phyloP scores from a whole-genome alignment of 2,888 invertebrate genomes.

The Blera fallax region DNA sequence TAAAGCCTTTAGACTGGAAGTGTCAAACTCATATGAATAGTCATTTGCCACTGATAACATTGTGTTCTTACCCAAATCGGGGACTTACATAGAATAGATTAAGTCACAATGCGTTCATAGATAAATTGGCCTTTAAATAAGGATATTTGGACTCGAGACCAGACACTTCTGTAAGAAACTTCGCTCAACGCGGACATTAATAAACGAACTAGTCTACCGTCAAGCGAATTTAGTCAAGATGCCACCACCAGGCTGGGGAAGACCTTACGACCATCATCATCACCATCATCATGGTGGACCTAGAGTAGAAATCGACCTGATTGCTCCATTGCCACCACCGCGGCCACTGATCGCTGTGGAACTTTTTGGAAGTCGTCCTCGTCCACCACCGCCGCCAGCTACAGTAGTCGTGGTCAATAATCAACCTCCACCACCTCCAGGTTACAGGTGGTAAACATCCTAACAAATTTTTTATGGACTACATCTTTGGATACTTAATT shows the following conservation, averaged over 20 bases:
- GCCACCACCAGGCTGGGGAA: conserved; percentile 59
- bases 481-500: neutral
- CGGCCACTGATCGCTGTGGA: conserved; percentile 34
- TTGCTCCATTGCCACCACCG: conserved; percentile 19
- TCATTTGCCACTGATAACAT: neutral
- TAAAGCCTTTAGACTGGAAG: conserved; percentile 8
- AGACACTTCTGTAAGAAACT: neutral
- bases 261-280: conserved; percentile 26
- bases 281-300: conserved; percentile 42
- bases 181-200: neutral
- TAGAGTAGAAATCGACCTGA: conserved; percentile 39
- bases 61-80: neutral
- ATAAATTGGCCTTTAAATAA: neutral
- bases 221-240: neutral
- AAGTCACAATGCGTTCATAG: neutral
- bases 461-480: neutral
- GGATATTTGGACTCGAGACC: neutral
- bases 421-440: conserved; percentile 14
- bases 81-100: conserved; percentile 1
- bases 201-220: neutral
- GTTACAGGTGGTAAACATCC: conserved; percentile 23
- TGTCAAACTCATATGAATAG: neutral
- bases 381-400: conserved; percentile 51
- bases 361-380: conserved; percentile 48
- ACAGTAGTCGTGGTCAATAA: conserved; percentile 33